Percentiles rank a stretch among this genome's conserved stretches.
phyloP scores from a whole-genome alignment of 2,888 invertebrate species.

The Conus canariensis region DNA sequence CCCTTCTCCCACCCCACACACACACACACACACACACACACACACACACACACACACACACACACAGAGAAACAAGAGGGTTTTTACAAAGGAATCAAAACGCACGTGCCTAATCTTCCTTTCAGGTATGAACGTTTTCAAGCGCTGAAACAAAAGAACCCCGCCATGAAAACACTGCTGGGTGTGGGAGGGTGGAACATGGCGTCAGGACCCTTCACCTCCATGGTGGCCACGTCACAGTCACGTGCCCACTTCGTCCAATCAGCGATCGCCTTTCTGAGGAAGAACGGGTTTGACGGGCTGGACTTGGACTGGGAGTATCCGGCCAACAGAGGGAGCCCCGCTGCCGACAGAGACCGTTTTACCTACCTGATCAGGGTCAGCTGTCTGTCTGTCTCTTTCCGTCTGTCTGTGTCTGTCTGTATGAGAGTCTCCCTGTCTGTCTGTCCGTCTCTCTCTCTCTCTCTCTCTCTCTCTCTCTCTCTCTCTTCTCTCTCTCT shows the following conservation, averaged over 20 bases:
- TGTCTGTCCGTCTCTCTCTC: background rate
- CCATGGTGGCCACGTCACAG: conserved; percentile 60
- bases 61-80: too few relatives aligned
- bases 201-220: conserved; percentile 83
- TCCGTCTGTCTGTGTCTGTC: background rate
- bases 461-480: too few relatives aligned
- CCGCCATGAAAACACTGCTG: conserved; percentile 88
- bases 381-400: conserved; percentile 48
- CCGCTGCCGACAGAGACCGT: conserved; percentile 66
- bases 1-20: too few relatives aligned
- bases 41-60: too few relatives aligned
- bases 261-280: conserved; percentile 62
- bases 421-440: background rate
- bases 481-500: too few relatives aligned
- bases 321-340: conserved; percentile 81
- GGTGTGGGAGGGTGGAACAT: conserved; percentile 98
- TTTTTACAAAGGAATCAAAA: too few relatives aligned
- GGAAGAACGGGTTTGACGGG: conserved; percentile 86
- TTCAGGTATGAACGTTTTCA: conserved; percentile 86
- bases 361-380: conserved; percentile 67
- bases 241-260: conserved; percentile 65
- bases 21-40: too few relatives aligned
- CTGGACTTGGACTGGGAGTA: conserved; percentile 97
- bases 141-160: conserved; percentile 83
- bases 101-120: too few relatives aligned